Conservation (phyloP, 2,113 vertebrate genomes). For the Oncorhynchus clarkii region DNA sequence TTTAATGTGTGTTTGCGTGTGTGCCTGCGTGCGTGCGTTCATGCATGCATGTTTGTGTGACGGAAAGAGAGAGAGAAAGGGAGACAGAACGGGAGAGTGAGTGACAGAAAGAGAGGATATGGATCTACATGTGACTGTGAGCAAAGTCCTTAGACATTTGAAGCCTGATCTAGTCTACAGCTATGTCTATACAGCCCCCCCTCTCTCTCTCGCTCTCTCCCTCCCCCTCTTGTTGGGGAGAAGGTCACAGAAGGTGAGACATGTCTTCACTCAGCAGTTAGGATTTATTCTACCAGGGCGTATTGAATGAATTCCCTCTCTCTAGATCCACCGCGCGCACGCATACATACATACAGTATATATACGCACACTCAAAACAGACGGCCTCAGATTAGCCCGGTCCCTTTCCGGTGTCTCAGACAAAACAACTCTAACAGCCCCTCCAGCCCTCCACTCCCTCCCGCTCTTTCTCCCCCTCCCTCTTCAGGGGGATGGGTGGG, state of each 20-base stretch:
- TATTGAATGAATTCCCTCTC: neutral
- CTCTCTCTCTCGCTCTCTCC: neutral
- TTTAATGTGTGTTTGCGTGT: too few relatives aligned
- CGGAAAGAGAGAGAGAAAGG: neutral
- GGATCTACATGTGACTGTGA: too few relatives aligned
- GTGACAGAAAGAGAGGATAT: neutral
- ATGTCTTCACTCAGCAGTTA: conserved; percentile 1
- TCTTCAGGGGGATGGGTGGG: too few relatives aligned
- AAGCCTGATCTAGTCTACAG: too few relatives aligned
- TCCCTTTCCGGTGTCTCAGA: too few relatives aligned
- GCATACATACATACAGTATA: conserved; percentile 13
- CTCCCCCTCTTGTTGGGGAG: conserved; percentile 7
- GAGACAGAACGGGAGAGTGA: neutral
- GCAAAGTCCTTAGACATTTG: too few relatives aligned
- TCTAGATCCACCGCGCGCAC: neutral
- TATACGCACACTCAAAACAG: conserved; percentile 1
- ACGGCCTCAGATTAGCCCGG: too few relatives aligned
- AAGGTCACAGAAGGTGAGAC: conserved; percentile 37
- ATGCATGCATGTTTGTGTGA: too few relatives aligned
- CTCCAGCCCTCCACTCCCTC: too few relatives aligned
- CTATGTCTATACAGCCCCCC: neutral
- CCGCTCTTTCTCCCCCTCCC: too few relatives aligned
- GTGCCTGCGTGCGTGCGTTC: too few relatives aligned
- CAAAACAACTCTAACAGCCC: too few relatives aligned
- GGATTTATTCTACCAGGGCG: neutral